Conservation (phyloP, 2,797 vertebrate species). For the Halcyon smyrnensis region DNA sequence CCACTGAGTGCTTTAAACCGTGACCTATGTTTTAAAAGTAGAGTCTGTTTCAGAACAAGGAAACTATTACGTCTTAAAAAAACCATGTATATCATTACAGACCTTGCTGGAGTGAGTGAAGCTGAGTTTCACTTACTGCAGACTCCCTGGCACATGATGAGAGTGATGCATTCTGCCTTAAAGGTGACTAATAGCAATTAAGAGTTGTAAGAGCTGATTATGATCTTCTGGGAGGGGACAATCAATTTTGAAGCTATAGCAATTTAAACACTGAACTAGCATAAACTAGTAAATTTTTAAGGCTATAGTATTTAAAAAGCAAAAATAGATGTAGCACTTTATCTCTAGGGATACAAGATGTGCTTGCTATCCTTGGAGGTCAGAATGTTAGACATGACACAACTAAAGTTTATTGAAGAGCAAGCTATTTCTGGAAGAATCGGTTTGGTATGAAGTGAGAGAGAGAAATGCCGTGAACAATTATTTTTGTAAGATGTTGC, state of each 20-base stretch:
- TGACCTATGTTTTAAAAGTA: not conserved
- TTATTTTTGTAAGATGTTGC: not conserved
- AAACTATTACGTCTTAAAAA: not conserved
- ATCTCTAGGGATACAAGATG: not conserved
- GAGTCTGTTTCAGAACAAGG: not conserved
- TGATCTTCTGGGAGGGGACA: not conserved
- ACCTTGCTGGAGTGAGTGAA: not conserved
- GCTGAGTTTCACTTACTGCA: not conserved
- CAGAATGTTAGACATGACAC: rapidly evolving
- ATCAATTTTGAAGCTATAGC: not conserved
- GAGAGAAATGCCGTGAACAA: rapidly evolving
- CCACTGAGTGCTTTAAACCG: not conserved
- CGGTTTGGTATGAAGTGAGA: not conserved
- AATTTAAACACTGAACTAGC: not conserved
- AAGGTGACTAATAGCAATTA: not conserved
- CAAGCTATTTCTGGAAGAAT: not conserved
- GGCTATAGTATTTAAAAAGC: not conserved
- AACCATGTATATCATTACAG: not conserved
- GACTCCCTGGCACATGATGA: not conserved
- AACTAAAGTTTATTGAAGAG: not conserved
- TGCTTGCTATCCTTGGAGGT: not conserved
- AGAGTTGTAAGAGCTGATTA: not conserved
- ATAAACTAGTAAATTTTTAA: not conserved
- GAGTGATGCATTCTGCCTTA: not conserved
- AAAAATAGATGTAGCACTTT: not conserved